Conservation (phyloP, 2,797 vertebrate genomes). For the Rousettus madagascariensis region DNA sequence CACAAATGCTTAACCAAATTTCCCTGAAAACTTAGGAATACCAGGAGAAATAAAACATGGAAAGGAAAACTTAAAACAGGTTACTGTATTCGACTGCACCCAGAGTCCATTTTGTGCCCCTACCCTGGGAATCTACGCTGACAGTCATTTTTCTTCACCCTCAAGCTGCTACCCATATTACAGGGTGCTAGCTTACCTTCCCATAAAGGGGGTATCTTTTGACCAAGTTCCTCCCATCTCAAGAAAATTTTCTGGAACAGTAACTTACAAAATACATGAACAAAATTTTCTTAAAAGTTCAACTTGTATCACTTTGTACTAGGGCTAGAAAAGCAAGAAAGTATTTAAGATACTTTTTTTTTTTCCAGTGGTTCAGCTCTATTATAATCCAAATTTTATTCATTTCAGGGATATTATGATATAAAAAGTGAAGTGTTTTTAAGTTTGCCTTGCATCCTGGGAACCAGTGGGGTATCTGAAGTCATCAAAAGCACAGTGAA, state of each 20-base stretch:
- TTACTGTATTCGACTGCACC: not conserved
- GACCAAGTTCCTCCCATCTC: not conserved
- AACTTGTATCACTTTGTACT: slow-evolving; percentile 43
- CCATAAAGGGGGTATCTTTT: not conserved
- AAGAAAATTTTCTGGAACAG: slow-evolving; percentile 24
- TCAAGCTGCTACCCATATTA: not conserved
- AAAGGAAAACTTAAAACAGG: slow-evolving; percentile 5
- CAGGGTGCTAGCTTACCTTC: not conserved
- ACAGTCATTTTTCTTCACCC: not conserved
- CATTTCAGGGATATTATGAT: slow-evolving; percentile 81
- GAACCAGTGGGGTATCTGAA: slow-evolving; percentile 88
- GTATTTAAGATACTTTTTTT: not conserved
- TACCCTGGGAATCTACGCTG: not conserved
- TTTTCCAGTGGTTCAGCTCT: not conserved
- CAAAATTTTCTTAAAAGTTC: not conserved
- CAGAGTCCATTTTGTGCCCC: not conserved
- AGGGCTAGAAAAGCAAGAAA: slow-evolving; percentile 28
- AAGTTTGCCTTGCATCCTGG: slow-evolving; percentile 94
- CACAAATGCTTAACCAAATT: not conserved
- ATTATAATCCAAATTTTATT: slow-evolving; percentile 36
- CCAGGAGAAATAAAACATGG: not conserved
- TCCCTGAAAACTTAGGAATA: not conserved
- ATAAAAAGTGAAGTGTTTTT: slow-evolving; percentile 93
- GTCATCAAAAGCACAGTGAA: slow-evolving; percentile 85
- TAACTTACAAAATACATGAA: slow-evolving; percentile 45